Percentiles rank a stretch among this genome's conserved stretches.
phyloP scores from a whole-genome alignment of 2,888 invertebrate species.

The Sarcophaga carnaria region DNA sequence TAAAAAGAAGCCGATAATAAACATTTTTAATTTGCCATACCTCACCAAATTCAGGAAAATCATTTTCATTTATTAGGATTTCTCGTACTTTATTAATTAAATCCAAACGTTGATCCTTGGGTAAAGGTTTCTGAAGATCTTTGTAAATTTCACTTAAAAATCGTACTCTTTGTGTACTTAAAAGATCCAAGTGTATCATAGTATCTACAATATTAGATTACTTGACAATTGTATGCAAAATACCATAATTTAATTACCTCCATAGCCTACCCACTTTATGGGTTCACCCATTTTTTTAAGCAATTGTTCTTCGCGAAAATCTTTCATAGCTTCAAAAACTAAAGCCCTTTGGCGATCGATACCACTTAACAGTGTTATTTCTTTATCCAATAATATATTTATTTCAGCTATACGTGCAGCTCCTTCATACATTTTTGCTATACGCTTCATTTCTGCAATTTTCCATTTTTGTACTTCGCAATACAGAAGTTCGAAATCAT shows the following conservation, averaged over 20 bases:
- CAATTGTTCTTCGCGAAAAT: conserved; percentile 85
- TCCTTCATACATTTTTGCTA: conserved; percentile 85
- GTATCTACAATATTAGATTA: conserved; percentile 74
- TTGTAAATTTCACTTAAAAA: conserved; percentile 89
- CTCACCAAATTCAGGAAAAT: conserved; percentile 77
- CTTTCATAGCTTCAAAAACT: conserved; percentile 84
- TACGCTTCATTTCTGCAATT: conserved; percentile 84
- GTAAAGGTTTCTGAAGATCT: conserved; percentile 84
- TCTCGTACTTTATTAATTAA: conserved; percentile 87
- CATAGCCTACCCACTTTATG: conserved; percentile 88
- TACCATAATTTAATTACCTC: conserved; percentile 81
- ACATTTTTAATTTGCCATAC: conserved; percentile 65
- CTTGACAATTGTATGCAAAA: not conserved
- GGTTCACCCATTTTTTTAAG: conserved; percentile 88
- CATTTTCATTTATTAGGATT: conserved; percentile 80
- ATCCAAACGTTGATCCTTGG: conserved; percentile 86
- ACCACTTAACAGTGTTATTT: conserved; percentile 83
- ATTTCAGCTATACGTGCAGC: conserved; percentile 88
- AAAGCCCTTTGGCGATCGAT: conserved; percentile 87
- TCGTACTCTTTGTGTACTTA: conserved; percentile 90
- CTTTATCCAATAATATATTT: conserved; percentile 87
- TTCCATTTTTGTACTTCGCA: conserved; percentile 82
- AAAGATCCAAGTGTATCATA: conserved; percentile 89
- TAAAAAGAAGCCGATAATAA: not conserved
- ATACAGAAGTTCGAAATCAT: conserved; percentile 89